A percentile compares a stretch with the other conserved stretches of the same genome.
phyloP scores from a whole-genome alignment of 2,113 vertebrate species.

The Ahaetulla prasina region DNA sequence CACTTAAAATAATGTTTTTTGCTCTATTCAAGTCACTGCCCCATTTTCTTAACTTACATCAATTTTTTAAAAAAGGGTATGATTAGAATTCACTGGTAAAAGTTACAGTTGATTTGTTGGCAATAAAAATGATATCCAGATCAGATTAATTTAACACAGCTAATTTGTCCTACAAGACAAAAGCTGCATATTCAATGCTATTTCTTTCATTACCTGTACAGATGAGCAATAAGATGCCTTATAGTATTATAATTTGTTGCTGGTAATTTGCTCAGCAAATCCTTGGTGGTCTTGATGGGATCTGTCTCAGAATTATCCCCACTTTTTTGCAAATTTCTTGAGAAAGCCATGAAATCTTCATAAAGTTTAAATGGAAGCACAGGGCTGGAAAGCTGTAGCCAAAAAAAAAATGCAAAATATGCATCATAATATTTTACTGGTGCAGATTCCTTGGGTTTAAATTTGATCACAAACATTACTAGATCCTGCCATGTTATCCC shows the following conservation, averaged over 20 bases:
- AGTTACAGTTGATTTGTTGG: neutral
- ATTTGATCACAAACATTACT: neutral
- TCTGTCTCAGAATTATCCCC: neutral
- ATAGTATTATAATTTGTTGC: conserved; percentile 81
- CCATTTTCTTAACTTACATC: neutral
- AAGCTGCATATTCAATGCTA: neutral
- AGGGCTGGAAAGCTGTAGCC: conserved; percentile 83
- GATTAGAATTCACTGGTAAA: neutral
- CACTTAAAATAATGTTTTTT: neutral
- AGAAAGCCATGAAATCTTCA: conserved; percentile 73
- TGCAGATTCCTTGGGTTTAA: neutral
- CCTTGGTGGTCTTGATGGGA: conserved; percentile 66
- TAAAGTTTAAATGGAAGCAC: conserved; percentile 83
- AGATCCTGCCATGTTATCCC: too few relatives aligned
- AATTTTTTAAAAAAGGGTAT: neutral
- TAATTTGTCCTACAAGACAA: neutral
- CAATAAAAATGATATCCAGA: neutral
- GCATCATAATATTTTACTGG: neutral
- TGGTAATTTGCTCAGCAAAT: conserved; percentile 76
- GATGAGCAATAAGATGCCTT: conserved; percentile 78
- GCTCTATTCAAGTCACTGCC: neutral
- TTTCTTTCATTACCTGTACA: conserved; percentile 75
- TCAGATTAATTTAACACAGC: neutral
- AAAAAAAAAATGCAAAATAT: neutral
- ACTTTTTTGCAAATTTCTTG: conserved; percentile 74